A percentile compares a stretch with the other conserved stretches of the same genome.
phyloP scores from a whole-genome alignment of 2,888 invertebrate genomes.

The Orthosia gothica region DNA sequence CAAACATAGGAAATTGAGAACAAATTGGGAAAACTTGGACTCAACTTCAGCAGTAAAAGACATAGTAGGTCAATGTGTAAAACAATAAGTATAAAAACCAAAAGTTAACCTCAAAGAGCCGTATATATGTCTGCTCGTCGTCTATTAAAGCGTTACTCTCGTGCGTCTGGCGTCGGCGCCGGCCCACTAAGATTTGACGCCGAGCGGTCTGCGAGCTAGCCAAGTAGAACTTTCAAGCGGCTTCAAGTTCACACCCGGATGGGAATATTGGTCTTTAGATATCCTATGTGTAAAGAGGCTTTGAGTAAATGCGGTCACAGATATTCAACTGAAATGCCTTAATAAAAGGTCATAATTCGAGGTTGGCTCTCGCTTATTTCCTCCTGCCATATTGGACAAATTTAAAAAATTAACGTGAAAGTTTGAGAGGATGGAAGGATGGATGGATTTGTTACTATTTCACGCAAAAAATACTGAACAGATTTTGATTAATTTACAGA shows the following conservation, averaged over 20 bases:
- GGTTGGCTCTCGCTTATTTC: too few relatives aligned
- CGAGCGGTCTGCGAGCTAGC: conserved; percentile 36
- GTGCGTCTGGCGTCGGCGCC: conserved; percentile 41
- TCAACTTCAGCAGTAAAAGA: conserved; percentile 30
- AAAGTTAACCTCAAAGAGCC: conserved; percentile 32
- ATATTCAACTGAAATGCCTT: too few relatives aligned
- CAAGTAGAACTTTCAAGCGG: conserved; percentile 20
- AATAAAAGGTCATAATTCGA: too few relatives aligned
- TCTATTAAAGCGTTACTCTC: conserved; percentile 13
- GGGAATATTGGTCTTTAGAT: background rate
- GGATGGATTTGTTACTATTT: too few relatives aligned
- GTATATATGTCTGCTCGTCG: conserved; percentile 12
- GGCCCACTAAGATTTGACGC: conserved; percentile 29
- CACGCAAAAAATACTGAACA: too few relatives aligned
- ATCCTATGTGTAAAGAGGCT: background rate
- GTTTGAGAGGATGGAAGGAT: too few relatives aligned
- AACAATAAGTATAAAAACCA: conserved; percentile 39
- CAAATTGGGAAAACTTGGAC: conserved; percentile 5
- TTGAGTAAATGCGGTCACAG: too few relatives aligned
- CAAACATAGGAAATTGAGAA: conserved; percentile 7
- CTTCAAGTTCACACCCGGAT: conserved; percentile 23
- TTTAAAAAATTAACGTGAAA: too few relatives aligned
- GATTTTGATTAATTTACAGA: too few relatives aligned
- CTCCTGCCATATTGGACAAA: too few relatives aligned
- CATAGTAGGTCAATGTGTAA: conserved; percentile 39